A percentile compares a stretch with the other conserved stretches of the same genome.
These are phyloP conservation scores for Parasteatoda tepidariorum DNA, from an alignment of 1,140 invertebrate genomes.

Conservation along the genomic window DNA sequence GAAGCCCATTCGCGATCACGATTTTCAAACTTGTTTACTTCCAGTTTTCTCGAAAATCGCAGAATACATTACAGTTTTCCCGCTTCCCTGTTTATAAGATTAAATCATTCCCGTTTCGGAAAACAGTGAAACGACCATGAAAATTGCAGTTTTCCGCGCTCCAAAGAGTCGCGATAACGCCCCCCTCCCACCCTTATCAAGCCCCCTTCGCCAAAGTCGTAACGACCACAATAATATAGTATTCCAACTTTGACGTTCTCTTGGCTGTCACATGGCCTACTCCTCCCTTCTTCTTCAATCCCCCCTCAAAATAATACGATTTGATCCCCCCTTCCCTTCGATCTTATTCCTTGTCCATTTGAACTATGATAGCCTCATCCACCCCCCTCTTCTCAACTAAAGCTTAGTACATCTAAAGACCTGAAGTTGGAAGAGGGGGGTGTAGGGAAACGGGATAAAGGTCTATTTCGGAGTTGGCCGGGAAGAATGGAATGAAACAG, in stretches of 20 bases:
- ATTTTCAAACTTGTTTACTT: background rate
- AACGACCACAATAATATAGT: slow-evolving; percentile 41
- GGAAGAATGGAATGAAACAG: slow-evolving; percentile 15
- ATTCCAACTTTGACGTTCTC: background rate
- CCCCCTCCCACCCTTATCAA: background rate
- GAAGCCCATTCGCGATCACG: background rate
- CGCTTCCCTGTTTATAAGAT: slow-evolving; percentile 8
- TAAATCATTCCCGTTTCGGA: slow-evolving; percentile 39
- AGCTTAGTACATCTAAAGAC: background rate
- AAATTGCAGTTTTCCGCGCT: slow-evolving; percentile 44
- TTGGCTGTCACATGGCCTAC: background rate
- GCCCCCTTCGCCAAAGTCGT: background rate
- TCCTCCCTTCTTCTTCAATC: background rate
- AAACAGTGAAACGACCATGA: slow-evolving; percentile 24
- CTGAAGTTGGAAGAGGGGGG: background rate
- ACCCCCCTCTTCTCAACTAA: background rate
- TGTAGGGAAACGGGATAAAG: background rate
- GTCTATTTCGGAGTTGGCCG: background rate
- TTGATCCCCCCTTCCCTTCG: slow-evolving; percentile 18
- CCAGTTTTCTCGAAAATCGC: slow-evolving; percentile 11
- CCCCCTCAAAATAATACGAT: slow-evolving; percentile 28
- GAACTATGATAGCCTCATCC: background rate
- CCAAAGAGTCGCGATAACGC: slow-evolving; percentile 14
- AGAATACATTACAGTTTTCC: background rate
- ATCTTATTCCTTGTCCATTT: background rate